Evolutionary conservation across 2,113 vertebrate genomes (phyloP), one percentile per base, ranked within the genome.

Genomic region (Gavia stellata): DNA sequence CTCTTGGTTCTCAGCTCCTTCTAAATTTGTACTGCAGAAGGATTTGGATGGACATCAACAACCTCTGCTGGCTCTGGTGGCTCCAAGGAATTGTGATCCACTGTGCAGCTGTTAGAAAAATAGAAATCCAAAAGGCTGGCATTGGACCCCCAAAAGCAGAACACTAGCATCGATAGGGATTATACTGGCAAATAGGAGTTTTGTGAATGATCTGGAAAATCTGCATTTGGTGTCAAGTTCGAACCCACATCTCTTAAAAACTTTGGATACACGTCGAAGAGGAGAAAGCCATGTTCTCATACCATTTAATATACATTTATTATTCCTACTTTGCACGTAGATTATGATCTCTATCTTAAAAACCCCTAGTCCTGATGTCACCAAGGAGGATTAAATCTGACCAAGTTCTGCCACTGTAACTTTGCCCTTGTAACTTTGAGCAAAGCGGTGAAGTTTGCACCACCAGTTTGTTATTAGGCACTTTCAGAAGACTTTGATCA

Each of bases 401-500:
- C 67, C 74, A 80, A 12, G 53, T 66, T 93, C 56, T 93, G 33
- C 49, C 75, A 74, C 65, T 78, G 45, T 61, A 88, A 45, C n/a
- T 56, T 92, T 10, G 6, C 21, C 40, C 7, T 65, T 93, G 42
- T 47, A 53, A 66, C 71, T 83, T 92, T 2, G 2, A 77, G 75
- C 44, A 71, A 96, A 88, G 81, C 38, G 59, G 38, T 53, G 24
- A 26, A 66, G 50, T 59, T 83, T 90, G 86, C 33, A 81, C 47
- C 72, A 78, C 61, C 47, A 67, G 80, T 70, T 90, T 82, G 45
- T 50, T 92, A 73, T 24, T 81, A 90, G 21, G 71, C 63, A 58
- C 59, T 90, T 92, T 45, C 58, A 72, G 79, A 90, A 83, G 74
- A 45, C 82, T 96, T 96, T 96, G 74, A 86, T 93, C 88, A 59